Evolutionary conservation across 1,140 invertebrate species (phyloP).

Genomic region (Caenorhabditis remanei): DNA sequence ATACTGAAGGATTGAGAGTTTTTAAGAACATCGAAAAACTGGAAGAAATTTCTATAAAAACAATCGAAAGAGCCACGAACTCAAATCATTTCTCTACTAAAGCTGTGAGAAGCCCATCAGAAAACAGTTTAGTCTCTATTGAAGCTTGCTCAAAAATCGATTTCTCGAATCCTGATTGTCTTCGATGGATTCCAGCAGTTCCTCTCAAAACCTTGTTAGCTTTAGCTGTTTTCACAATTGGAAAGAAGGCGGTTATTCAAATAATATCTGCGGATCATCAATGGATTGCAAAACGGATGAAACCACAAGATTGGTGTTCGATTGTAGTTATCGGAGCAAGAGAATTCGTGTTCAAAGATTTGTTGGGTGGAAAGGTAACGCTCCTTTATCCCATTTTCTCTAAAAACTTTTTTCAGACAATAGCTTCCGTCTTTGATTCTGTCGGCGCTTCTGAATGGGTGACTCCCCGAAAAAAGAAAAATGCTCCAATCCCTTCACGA

Average conservation of each 20-base stretch:
- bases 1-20: neutral
- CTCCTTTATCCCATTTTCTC: no score
- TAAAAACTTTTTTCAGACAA: conserved; percentile 7
- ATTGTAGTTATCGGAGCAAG: conserved; percentile 25
- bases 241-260: conserved; percentile 12
- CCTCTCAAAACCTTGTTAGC: neutral
- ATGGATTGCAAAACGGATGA: neutral
- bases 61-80: no score
- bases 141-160: neutral
- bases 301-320: conserved; percentile 11
- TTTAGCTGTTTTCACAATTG: neutral
- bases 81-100: no score
- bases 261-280: neutral
- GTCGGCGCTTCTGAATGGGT: conserved; percentile 25
- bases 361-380: neutral
- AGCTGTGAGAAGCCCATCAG: no score
- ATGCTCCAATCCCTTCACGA: no score
- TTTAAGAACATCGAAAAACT: neutral
- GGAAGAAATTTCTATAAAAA: neutral
- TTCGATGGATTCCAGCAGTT: conserved; percentile 2
- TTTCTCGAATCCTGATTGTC: neutral
- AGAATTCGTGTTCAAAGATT: neutral
- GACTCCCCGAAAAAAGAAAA: neutral
- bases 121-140: no score
- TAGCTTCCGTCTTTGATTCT: conserved; percentile 2